Percentiles rank a stretch among this genome's conserved stretches.
Evolutionary conservation across 2,113 vertebrate species (phyloP).

Genomic region (Sminthopsis crassicaudata): DNA sequence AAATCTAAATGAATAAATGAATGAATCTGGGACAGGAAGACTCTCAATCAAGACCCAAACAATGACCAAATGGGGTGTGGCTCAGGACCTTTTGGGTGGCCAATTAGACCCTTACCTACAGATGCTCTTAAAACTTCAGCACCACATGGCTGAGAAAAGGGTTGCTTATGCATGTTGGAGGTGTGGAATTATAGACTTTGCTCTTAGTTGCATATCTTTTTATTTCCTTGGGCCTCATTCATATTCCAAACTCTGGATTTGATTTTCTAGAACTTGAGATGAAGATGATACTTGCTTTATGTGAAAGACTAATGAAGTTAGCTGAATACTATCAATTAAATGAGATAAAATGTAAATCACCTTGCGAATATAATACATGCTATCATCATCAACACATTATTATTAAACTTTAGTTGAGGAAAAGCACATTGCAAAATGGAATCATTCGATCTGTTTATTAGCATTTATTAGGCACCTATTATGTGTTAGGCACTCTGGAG

Average conservation of each 20-base stretch:
- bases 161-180: neutral
- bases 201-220: neutral
- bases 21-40: no score
- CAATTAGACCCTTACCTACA: no score
- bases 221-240: neutral
- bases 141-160: neutral
- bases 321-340: neutral
- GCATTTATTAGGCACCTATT: neutral
- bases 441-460: neutral
- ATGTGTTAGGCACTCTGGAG: neutral
- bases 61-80: no score
- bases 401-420: constrained; percentile 32
- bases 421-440: constrained; percentile 7
- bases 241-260: constrained; percentile 25
- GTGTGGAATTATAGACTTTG: neutral
- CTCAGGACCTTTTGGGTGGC: no score
- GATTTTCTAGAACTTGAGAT: constrained; percentile 1
- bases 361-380: neutral
- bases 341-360: neutral
- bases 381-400: neutral
- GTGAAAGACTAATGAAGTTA: constrained; percentile 25
- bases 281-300: constrained; percentile 1
- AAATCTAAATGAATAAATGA: no score
- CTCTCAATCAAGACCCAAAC: no score
- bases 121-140: no score